Base-by-base conservation (phyloP, 2,113 vertebrate genomes). In the Ceyx cyanopectus region DNA sequence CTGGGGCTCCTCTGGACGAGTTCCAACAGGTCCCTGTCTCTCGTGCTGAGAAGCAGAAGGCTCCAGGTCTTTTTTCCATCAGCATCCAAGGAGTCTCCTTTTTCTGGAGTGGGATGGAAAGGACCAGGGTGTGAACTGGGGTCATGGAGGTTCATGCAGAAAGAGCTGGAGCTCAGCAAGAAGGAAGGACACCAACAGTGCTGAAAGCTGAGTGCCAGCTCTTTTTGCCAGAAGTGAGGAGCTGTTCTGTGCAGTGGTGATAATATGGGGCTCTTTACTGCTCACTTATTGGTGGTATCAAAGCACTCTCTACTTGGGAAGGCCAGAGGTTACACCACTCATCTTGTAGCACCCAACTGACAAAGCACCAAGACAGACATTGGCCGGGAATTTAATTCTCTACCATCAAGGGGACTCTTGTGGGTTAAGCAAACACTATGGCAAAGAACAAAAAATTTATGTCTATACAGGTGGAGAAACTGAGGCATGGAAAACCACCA, bases 381-480 rank as follows among this genome's bases (percentile, higher is more conserved):
- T 22, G 40, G 32, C 15, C 46, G 63, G 40, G 6, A 43, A 15
- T 13, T 67, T 50, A 48, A 7, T 27, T 70, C 30, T 34, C 11
- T 54, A 12, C 4, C 15, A 40, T 0, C 5, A 63, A 68, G 32
- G 5, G 11, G 14, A 24, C 2, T 21, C 13, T 26, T 7, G 10
- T 5, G 20, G 5, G 32, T 58, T 68, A 26, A 40, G 41, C 34
- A 41, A 45, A 22, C 2, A 17, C 16, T 6, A 14, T 4, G 12
- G 6, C 29, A 34, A 72, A 58, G 53, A 48, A 14, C 15, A 37
- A 3, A 7, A 15, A 19, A 27, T 5, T 9, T 29, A 24, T 46
- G 13, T 20, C 14, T 7, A 17, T 2, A n/a, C 14, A 45, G 48
- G 10, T 19, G 50, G 50, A 37, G 69, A 75, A 87, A 61, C 53